Evolutionary conservation across 2,113 vertebrate species (phyloP), one percentile per base, ranked within the genome.

Genomic region (Tylochromis polylepis): DNA sequence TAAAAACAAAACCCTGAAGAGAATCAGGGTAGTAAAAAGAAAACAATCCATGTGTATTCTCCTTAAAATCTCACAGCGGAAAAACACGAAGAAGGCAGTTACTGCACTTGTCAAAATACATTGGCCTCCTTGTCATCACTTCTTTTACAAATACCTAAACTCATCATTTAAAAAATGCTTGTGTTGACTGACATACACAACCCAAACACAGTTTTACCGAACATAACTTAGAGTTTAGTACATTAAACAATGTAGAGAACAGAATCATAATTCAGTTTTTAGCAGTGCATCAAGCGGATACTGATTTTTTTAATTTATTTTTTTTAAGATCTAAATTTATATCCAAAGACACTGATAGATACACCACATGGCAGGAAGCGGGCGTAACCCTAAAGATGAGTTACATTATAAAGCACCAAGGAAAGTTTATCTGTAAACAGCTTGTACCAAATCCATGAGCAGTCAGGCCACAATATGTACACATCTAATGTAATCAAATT

Each of bases 391-490:
- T 81, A 53, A 79, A 83, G 16, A 83, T 86, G 2, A 80, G 79
- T 87, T 91, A 43, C 51, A 82, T 49, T 18, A 55, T 55, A 56
- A 88, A 88, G 81, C 83, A 87, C 81, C 81, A 87, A 86, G 62
- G 29, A 87, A 77, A 72, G 36, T 90, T 91, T 29, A 87, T 81
- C 90, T 89, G 75, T 94, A 93, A 96, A 95, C 90, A 93, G 79
- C 75, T 67, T 41, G 22, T 22, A 70, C 78, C 82, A 87, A 70
- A 81, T 79, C 55, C 81, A 67, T 86, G 82, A 88, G 67, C 58
- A 46, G 38, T 88, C 62, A 67, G 58, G 78, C 83, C 87, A 89
- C 86, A 88, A 55, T 62, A 79, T 87, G 43, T 53, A 81, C 34
- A 14, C 75, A 34, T 81, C 14, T 36, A 67, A 59, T 83, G 38